A percentile compares a stretch with the other conserved stretches of the same genome.
Conservation (phyloP, 2,797 vertebrate species). For the Myotis vivesi region DNA sequence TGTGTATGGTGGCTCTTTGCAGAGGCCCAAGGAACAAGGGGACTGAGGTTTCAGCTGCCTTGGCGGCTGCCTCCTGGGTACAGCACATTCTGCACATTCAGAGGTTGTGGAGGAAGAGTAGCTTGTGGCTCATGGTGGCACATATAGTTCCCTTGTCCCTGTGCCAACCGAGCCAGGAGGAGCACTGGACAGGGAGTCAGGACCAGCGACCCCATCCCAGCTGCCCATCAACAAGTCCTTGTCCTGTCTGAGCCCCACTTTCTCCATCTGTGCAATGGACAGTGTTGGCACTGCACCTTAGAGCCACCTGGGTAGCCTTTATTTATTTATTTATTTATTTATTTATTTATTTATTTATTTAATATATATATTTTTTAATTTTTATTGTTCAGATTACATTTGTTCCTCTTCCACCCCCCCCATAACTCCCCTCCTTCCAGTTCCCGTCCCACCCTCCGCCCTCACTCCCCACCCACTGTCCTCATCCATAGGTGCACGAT, state of each 20-base stretch:
- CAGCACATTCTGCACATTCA: too few species aligned
- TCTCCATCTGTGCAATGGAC: not conserved
- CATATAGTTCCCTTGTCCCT: too few species aligned
- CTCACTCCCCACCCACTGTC: too few species aligned
- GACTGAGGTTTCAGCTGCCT: not conserved
- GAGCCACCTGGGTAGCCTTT: not conserved
- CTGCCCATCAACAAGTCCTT: not conserved
- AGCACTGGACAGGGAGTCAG: not conserved
- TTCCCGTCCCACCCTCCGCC: too few species aligned
- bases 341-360: too few species aligned
- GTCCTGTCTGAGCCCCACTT: not conserved
- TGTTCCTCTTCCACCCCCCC: too few species aligned
- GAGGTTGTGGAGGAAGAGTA: not conserved
- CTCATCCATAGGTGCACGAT: too few species aligned
- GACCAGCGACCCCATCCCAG: not conserved
- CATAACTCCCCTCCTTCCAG: too few species aligned
- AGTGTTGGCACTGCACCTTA: not conserved
- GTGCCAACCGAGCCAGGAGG: not conserved
- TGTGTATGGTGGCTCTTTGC: not conserved
- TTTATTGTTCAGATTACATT: too few species aligned
- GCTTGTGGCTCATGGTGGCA: not conserved
- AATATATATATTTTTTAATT: too few species aligned
- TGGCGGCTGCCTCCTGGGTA: not conserved
- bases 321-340: too few species aligned
- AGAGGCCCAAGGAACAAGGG: not conserved